Evolutionary conservation across 37 sponge, comb jelly and placozoan species (phyloP), one percentile per base, ranked within the genome.

Genomic region (Sycon ciliatum): DNA sequence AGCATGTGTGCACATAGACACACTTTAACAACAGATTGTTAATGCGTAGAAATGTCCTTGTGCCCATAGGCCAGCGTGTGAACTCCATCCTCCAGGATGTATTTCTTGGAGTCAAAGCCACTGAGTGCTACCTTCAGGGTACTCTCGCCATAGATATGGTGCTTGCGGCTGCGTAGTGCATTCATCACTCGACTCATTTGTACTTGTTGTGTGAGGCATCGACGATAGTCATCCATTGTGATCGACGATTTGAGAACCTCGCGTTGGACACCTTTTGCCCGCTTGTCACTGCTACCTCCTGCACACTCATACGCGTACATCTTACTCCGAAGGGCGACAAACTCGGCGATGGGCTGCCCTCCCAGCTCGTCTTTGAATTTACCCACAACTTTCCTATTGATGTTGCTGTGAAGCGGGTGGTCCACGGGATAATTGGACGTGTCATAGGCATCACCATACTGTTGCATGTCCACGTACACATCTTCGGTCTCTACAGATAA

Each of bases 251-350:
- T 42, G 9, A 42, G 49, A 42, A 18, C 13, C 49, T 13, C 13
- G 49, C 49, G 4, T 31, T 9, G n/a, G n/a, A n/a, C n/a, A n/a
- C n/a, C n/a, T n/a, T n/a, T n/a, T n/a, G n/a, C n/a, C n/a, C n/a
- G n/a, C n/a, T n/a, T n/a, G n/a, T n/a, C n/a, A n/a, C n/a, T n/a
- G n/a, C n/a, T n/a, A n/a, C n/a, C n/a, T n/a, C n/a, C n/a, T n/a
- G n/a, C n/a, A n/a, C n/a, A n/a, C n/a, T n/a, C n/a, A n/a, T n/a
- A n/a, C 32, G 53, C 31, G 57, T 74, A 74, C 23, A 60, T 13
- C 24, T 74, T 74, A 3, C 30, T 24, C 35, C 75, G 2, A 58
- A 74, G 36, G 3, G 62, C 75, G 57, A 57, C 11, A 74, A 74
- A 60, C 27, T 60, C 40, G 3, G 5, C 34, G 16, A 58, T 58